Conservation (phyloP, 2,113 vertebrate genomes). For the Pelvicachromis taeniatus region DNA sequence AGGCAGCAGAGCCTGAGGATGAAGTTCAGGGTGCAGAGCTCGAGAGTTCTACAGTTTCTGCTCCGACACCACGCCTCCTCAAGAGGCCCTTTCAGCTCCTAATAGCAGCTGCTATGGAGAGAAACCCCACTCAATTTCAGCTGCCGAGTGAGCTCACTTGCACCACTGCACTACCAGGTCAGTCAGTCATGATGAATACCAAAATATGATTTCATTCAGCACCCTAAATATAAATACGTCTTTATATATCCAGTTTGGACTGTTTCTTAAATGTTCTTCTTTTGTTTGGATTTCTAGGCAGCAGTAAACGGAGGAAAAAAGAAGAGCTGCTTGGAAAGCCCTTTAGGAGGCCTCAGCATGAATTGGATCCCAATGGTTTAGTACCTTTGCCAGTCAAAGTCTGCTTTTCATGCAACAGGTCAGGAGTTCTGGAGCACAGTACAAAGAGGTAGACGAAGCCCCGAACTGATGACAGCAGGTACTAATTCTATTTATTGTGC, state of each 20-base stretch:
- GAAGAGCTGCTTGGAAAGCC: constrained; percentile 93
- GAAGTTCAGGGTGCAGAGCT: constrained; percentile 83
- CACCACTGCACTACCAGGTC: constrained; percentile 95
- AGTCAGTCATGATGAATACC: neutral
- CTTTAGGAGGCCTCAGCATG: constrained; percentile 91
- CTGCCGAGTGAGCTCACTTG: constrained; percentile 95
- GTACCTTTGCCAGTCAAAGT: constrained; percentile 95
- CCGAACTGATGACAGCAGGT: neutral
- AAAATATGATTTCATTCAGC: neutral
- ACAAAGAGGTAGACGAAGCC: neutral
- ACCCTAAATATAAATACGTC: neutral
- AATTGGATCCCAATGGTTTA: constrained; percentile 92
- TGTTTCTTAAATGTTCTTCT: neutral
- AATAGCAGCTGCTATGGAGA: constrained; percentile 96
- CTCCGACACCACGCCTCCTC: constrained; percentile 76
- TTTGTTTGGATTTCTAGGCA: constrained; percentile 72
- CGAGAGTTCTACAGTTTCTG: constrained; percentile 65
- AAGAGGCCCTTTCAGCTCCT: constrained; percentile 96
- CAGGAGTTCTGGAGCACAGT: neutral
- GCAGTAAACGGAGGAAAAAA: constrained; percentile 93
- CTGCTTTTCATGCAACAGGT: constrained; percentile 97
- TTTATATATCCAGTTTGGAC: neutral
- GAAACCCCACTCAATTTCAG: constrained; percentile 98
- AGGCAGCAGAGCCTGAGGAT: constrained; percentile 91
- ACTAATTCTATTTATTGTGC: neutral